A percentile compares a stretch with the other conserved stretches of the same genome.
Evolutionary conservation across 2,113 vertebrate genomes (phyloP).

Genomic region (Onychorhynchus coronatus): DNA sequence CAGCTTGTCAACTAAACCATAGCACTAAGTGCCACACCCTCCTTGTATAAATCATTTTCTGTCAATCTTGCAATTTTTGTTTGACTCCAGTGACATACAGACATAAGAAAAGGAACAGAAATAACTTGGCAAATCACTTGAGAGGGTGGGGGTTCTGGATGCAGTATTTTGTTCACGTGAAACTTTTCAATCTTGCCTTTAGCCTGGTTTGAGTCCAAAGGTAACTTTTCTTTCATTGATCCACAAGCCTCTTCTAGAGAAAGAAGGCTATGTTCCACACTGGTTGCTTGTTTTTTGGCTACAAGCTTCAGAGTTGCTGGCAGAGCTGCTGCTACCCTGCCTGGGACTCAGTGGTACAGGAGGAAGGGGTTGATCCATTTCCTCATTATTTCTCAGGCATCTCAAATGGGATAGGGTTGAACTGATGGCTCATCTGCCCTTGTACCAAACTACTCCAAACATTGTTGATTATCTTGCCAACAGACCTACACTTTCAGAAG

Average conservation of each 20-base stretch:
- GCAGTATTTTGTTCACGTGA: not conserved
- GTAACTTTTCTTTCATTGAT: not conserved
- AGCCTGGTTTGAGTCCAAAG: not conserved
- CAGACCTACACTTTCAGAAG: not conserved
- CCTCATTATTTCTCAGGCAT: not conserved
- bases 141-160: fast-evolving
- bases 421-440: not conserved
- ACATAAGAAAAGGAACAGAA: not conserved
- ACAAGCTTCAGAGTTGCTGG: not conserved
- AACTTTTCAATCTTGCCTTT: not conserved
- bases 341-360: not conserved
- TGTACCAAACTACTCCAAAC: not conserved
- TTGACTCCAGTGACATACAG: not conserved
- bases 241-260: not conserved
- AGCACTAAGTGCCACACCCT: not conserved
- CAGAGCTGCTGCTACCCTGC: not conserved
- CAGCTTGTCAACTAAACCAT: fast-evolving
- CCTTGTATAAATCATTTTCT: not conserved
- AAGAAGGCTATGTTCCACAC: not conserved
- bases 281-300: not conserved
- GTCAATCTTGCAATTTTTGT: not conserved
- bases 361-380: not conserved
- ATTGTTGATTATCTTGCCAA: not conserved
- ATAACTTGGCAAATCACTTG: not conserved
- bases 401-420: not conserved